Base-by-base conservation (phyloP, 2,113 vertebrate species). In the Siniperca knerii region DNA sequence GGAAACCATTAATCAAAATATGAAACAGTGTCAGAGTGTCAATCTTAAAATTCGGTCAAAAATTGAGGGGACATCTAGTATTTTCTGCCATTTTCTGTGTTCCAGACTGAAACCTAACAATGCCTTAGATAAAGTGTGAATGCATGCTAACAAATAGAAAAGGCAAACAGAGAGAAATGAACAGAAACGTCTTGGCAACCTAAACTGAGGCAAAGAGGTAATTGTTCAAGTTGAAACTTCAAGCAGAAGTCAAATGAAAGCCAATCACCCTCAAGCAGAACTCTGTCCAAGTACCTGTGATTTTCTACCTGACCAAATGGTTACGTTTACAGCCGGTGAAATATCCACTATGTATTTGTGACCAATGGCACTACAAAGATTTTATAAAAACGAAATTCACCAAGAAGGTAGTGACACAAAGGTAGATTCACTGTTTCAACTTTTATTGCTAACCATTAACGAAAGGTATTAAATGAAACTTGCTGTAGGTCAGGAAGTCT, bases 111-210 rank as follows among this genome's bases (percentile, higher is more conserved):
- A 23, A 69, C 64, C 54, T 58, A 74, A 60, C 21, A 37, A 21
- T 16, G 50, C 21, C 72, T 80, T 29, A 21, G 55, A 74, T 74
- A 12, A 73, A 29, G 40, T 42, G 4, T 9, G 71, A 81, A 67
- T 7, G 6, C 4, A 0, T 8, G 65, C 55, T 73, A 76, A 25
- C 73, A 55, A n/a, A 61, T 2, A 16, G 23, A 29, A 23, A n/a
- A 48, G 29, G 50, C 46, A 61, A 44, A 81, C 16, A 11, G 5
- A n/a, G 2, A 37, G n/a, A 25, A 60, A 68, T 37, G 80, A 42
- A 52, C 5, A 25, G 54, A 52, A 67, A 58, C 15, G 11, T 82
- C 40, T 70, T 69, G 73, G 66, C 65, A n/a, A 48, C n/a, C 8
- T 15, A 16, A 52, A 52, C 52, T 50, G 68, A 40, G 21, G 20